Percentiles rank a stretch among this genome's conserved stretches.
These are phyloP conservation scores for Strix occidentalis DNA, from an alignment of 2,797 vertebrate species.

Conservation along the genomic window DNA sequence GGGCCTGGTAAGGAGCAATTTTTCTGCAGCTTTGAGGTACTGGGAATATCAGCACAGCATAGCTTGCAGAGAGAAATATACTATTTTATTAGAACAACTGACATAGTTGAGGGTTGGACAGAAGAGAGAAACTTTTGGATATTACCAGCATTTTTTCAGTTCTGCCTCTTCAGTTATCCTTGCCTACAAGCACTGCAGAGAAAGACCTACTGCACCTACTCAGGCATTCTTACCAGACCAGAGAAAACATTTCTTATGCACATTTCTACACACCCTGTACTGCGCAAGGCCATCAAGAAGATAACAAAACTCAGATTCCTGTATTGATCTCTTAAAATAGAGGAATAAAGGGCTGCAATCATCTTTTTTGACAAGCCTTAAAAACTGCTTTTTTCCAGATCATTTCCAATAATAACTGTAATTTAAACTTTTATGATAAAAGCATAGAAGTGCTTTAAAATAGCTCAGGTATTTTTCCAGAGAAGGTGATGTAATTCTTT, in stretches of 20 bases:
- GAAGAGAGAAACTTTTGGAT: not conserved
- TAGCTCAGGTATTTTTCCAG: conserved; percentile 17
- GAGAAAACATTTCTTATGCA: not conserved
- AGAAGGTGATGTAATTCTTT: conserved; percentile 33
- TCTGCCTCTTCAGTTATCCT: not conserved
- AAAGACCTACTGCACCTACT: not conserved
- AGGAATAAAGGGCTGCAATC: conserved; percentile 20
- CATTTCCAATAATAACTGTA: conserved; percentile 40
- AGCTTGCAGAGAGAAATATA: not conserved
- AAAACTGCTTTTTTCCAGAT: not conserved
- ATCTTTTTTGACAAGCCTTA: conserved; percentile 23
- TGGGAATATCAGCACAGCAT: not conserved
- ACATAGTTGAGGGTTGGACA: not conserved
- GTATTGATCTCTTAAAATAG: not conserved
- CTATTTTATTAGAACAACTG: not conserved
- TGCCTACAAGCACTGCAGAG: not conserved
- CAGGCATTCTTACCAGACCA: not conserved
- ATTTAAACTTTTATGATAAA: conserved; percentile 46
- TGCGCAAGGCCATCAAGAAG: not conserved
- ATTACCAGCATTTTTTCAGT: not conserved
- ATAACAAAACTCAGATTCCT: not conserved
- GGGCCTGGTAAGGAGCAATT: not conserved
- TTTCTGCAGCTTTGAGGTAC: not conserved
- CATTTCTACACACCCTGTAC: not conserved
- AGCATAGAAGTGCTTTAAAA: conserved; percentile 33